Percentiles rank a stretch among this genome's conserved stretches.
phyloP scores from a whole-genome alignment of 2,888 invertebrate species.

The Apoda limacodes region DNA sequence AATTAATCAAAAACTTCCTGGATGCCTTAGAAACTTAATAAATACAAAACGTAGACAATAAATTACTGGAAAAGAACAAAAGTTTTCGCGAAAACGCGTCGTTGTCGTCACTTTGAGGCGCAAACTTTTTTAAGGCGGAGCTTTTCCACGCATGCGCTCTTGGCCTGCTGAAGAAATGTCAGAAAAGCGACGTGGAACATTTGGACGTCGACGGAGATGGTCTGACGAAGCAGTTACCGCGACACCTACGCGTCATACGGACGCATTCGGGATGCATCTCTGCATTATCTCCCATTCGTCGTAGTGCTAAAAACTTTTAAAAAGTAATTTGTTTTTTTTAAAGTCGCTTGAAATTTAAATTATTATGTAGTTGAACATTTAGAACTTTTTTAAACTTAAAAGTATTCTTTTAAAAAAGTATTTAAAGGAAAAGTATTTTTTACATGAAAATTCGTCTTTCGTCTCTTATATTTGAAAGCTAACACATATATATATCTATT shows the following conservation, averaged over 20 bases:
- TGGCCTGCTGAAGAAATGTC: slow-evolving; percentile 48
- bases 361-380: too few species aligned
- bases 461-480: too few species aligned
- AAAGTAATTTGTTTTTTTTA: too few species aligned
- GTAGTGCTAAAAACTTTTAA: slow-evolving; percentile 19
- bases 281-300: slow-evolving; percentile 19
- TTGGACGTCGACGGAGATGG: slow-evolving; percentile 39
- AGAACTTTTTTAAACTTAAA: too few species aligned
- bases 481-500: too few species aligned
- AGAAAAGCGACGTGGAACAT: slow-evolving; percentile 21
- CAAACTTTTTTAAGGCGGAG: slow-evolving; percentile 54
- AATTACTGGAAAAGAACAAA: slow-evolving; percentile 20
- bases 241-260: slow-evolving; percentile 42
- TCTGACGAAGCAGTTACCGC: slow-evolving; percentile 49
- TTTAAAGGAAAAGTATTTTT: too few species aligned
- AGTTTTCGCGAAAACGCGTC: slow-evolving; percentile 25
- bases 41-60: slow-evolving; percentile 5
- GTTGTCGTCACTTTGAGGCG: slow-evolving; percentile 20
- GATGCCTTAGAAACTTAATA: slow-evolving; percentile 15
- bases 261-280: slow-evolving; percentile 46
- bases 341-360: too few species aligned
- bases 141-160: slow-evolving; percentile 41
- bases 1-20: slow-evolving; percentile 17
- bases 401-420: too few species aligned
- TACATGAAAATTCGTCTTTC: too few species aligned